Conservation (phyloP, 2,888 invertebrate species). For the Polydrusus pterygomalis region DNA sequence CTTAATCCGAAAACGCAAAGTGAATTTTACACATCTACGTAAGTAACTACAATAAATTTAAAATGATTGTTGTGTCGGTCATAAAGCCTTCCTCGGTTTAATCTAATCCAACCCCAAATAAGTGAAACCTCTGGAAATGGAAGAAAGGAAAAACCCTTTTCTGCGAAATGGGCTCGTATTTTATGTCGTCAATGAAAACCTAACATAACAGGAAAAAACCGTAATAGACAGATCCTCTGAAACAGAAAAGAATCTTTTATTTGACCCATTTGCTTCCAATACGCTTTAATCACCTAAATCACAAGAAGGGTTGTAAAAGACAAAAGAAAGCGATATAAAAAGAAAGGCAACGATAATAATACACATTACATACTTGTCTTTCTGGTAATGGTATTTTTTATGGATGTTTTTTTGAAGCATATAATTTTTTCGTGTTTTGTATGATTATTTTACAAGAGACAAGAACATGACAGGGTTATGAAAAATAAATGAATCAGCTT, state of each 20-base stretch:
- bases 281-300: slow-evolving; percentile 23
- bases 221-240: slow-evolving; percentile 12
- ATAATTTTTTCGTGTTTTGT: too few relatives aligned
- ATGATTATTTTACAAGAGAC: too few relatives aligned
- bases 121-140: background rate
- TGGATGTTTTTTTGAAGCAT: too few relatives aligned
- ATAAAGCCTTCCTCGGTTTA: background rate
- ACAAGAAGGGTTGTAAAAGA: slow-evolving; percentile 23
- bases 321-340: slow-evolving; percentile 8
- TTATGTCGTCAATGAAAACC: slow-evolving; percentile 13
- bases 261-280: slow-evolving; percentile 13
- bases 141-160: background rate
- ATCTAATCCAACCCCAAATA: background rate
- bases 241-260: slow-evolving; percentile 17
- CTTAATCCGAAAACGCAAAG: too few relatives aligned
- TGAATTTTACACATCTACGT: too few relatives aligned
- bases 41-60: slow-evolving; percentile 2
- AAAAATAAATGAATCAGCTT: too few relatives aligned
- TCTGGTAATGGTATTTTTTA: too few relatives aligned
- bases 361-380: too few relatives aligned
- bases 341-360: slow-evolving; percentile 3
- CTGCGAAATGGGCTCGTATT: slow-evolving; percentile 3
- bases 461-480: too few relatives aligned
- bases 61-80: background rate
- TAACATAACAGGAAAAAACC: slow-evolving; percentile 3